Conservation (phyloP, 2,888 invertebrate genomes). For the Metallyticus violacea region DNA sequence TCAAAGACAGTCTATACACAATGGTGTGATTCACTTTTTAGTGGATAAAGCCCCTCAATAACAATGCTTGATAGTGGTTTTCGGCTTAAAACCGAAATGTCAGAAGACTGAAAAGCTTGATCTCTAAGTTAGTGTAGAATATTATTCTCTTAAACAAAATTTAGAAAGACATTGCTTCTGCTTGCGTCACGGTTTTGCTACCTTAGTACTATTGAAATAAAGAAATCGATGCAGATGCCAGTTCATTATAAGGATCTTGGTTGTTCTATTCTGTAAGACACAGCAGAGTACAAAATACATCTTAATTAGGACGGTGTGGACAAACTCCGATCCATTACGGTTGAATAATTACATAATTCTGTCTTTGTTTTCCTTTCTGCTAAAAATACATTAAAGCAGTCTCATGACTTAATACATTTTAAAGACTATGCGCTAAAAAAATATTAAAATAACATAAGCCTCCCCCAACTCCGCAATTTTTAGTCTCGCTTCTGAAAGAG, state of each 20-base stretch:
- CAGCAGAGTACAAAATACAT: neutral
- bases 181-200: neutral
- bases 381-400: neutral
- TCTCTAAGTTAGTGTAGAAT: no score
- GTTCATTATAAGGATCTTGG: neutral
- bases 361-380: neutral
- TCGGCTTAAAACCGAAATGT: no score
- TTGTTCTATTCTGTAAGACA: neutral
- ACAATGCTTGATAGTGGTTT: no score
- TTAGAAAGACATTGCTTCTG: no score
- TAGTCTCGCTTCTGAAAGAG: neutral
- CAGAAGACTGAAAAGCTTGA: no score
- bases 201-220: neutral
- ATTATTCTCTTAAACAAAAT: no score
- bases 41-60: no score
- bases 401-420: neutral
- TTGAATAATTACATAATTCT: neutral
- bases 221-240: neutral
- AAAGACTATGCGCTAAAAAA: neutral
- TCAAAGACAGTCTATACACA: no score
- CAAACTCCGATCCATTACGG: neutral
- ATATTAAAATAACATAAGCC: neutral
- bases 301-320: neutral
- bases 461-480: no score
- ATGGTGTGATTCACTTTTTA: no score